phyloP scores from a whole-genome alignment of 2,797 vertebrate species.

The Phrynocephalus guinanensis region DNA sequence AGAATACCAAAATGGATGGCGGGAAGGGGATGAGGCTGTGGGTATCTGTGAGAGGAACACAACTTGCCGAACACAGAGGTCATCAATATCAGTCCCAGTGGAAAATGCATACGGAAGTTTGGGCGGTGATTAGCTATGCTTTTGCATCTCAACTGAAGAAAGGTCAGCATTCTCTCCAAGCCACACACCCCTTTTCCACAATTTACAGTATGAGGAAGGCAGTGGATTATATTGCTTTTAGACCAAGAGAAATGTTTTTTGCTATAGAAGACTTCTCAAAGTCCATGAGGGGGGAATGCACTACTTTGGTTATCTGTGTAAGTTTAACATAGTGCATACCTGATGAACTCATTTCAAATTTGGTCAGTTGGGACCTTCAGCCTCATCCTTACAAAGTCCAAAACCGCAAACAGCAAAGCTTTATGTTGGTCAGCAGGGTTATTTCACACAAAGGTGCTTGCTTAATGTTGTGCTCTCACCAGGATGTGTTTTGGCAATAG shows the following conservation, averaged over 20 bases:
- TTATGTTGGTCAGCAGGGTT: no score
- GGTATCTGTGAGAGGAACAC: background rate
- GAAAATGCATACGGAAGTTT: slow-evolving; percentile 9
- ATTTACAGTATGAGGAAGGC: background rate
- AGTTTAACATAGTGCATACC: background rate
- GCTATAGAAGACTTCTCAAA: background rate
- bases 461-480: background rate
- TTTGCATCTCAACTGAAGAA: background rate
- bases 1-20: background rate
- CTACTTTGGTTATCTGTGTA: no score
- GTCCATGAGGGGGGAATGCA: background rate
- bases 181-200: background rate
- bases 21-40: no score
- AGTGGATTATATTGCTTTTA: background rate
- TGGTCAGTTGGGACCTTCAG: background rate
- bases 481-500: background rate
- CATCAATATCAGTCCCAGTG: slow-evolving; percentile 8
- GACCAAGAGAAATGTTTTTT: background rate
- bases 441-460: background rate
- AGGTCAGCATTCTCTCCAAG: background rate
- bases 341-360: background rate
- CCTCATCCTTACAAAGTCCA: background rate
- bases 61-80: slow-evolving; percentile 1
- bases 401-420: background rate
- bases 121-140: background rate